A percentile compares a stretch with the other conserved stretches of the same genome.
Evolutionary conservation across 2,113 vertebrate genomes (phyloP).

Genomic region (Sinocyclocheilus rhinocerous): DNA sequence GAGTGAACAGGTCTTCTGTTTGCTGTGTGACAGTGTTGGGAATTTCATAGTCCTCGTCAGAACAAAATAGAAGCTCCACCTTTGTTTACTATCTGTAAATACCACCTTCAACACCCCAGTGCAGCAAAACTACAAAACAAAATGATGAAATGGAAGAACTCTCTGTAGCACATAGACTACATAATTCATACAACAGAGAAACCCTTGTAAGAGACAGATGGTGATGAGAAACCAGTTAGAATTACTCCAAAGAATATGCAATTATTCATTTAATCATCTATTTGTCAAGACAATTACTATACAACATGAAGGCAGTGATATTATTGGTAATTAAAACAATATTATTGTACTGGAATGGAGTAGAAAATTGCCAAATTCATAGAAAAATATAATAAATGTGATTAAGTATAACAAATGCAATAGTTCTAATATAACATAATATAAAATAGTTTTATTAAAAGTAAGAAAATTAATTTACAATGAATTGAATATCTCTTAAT

Average conservation of each 20-base stretch:
- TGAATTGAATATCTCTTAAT: neutral
- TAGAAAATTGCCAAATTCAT: neutral
- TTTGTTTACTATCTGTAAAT: conserved; percentile 39
- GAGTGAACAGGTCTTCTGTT: conserved; percentile 8
- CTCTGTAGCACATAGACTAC: neutral
- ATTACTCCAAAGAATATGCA: neutral
- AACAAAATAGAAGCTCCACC: neutral
- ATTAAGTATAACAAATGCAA: too few relatives aligned
- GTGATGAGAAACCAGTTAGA: neutral
- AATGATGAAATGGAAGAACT: neutral
- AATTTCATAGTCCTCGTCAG: neutral
- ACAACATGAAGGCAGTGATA: too few relatives aligned
- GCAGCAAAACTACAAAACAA: too few relatives aligned
- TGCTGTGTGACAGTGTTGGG: neutral
- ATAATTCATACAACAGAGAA: neutral
- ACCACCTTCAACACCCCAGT: neutral
- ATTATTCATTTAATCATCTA: too few relatives aligned
- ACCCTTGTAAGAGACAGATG: too few relatives aligned
- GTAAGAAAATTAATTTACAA: neutral
- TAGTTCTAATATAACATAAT: too few relatives aligned
- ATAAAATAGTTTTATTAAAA: neutral
- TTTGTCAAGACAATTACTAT: too few relatives aligned
- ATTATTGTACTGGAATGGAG: neutral
- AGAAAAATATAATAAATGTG: neutral
- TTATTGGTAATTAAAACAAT: too few relatives aligned